Evolutionary conservation across 2,888 invertebrate genomes (phyloP), one percentile per base, ranked within the genome.

Genomic region (Autographa gamma): DNA sequence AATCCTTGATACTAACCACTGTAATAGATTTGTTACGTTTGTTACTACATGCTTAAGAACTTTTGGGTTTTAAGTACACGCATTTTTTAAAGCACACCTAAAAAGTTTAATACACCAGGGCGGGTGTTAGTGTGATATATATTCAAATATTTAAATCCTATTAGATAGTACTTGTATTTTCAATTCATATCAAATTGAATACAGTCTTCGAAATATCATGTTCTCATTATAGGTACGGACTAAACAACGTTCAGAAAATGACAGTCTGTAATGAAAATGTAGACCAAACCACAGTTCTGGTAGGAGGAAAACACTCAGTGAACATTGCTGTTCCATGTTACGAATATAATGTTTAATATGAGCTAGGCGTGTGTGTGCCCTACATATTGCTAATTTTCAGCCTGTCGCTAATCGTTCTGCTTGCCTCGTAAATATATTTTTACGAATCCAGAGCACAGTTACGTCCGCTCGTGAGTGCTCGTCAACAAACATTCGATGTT

Each of bases 301-400:
- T 87, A 76, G 86, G 77, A 81, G 84, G 86, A 84, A 84, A 85
- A 85, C 80, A 84, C 81, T 80, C 67, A 73, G 80, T 71, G 68
- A 82, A 82, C 74, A 82, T 88, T 85, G 81, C 82, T 86, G 86
- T 88, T 86, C 75, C 80, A 79, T 85, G 79, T 88, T 88, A 86
- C 76, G 69, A 84, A 86, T 83, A 85, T 86, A 87, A 82, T 85
- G 74, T 87, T 85, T 80, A 82, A 84, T 84, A 82, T 86, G 79
- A 83, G 80, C 81, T 81, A 76, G 69, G 79, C 80, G 81, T 78
- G 81, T 70, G 68, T 73, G 67, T 79, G 72, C 69, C 78, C 82
- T 75, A 81, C 83, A 82, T 80, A 84, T 81, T 72, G 84, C 75
- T 78, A 75, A 80, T 81, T 82, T 84, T 67, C 80, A 75, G 74